phyloP scores from a whole-genome alignment of 2,888 invertebrate species.

The Seira sanloemensis region DNA sequence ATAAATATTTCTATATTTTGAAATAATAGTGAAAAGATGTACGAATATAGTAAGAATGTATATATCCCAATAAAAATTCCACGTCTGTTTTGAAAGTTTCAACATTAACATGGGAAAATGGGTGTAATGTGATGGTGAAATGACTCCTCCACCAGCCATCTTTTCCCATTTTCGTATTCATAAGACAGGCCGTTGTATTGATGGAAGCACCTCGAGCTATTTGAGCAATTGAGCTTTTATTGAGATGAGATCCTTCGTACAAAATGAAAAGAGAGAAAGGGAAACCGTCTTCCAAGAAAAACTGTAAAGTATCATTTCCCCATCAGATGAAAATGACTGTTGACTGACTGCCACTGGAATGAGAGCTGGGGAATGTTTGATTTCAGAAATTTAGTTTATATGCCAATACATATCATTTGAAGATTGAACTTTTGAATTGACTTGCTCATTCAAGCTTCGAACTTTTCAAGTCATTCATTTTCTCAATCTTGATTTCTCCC shows the following conservation, averaged over 20 bases:
- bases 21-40: neutral
- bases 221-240: conserved; percentile 51
- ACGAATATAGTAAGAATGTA: neutral
- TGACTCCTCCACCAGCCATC: neutral
- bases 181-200: neutral
- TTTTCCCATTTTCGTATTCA: neutral
- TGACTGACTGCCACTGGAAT: neutral
- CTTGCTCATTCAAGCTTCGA: conserved; percentile 42
- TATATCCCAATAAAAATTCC: conserved; percentile 50
- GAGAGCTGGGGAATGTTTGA: neutral
- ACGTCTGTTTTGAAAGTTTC: conserved; percentile 34
- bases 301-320: no score
- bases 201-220: conserved; percentile 47
- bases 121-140: conserved; percentile 40
- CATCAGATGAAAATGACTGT: neutral
- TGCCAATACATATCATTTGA: neutral
- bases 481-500: conserved; percentile 30
- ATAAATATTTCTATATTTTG: neutral
- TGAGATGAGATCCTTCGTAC: conserved; percentile 44
- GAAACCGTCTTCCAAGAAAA: no score
- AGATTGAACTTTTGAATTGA: no score
- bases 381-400: neutral
- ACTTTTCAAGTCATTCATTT: conserved; percentile 22
- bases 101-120: conserved; percentile 51
- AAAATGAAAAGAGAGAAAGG: neutral